Evolutionary conservation across 1,140 invertebrate species (phyloP).

Genomic region (Papilio dardanus): DNA sequence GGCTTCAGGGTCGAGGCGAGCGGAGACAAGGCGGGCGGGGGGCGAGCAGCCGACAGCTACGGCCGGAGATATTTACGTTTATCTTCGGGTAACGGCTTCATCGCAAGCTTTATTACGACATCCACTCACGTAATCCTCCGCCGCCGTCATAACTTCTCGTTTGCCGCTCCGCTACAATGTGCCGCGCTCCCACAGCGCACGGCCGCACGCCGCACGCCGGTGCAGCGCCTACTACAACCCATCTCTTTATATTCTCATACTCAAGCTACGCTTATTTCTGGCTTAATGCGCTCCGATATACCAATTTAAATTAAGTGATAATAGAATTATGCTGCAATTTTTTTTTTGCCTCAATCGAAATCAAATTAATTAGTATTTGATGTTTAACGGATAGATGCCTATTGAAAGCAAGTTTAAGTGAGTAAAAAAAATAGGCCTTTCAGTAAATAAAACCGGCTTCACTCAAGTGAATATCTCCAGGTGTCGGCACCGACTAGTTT

Average conservation of each 20-base stretch:
- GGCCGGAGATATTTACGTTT: slow-evolving; percentile 80
- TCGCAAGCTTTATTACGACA: slow-evolving; percentile 82
- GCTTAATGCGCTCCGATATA: background rate
- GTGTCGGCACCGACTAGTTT: too few relatives aligned
- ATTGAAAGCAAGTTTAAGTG: too few relatives aligned
- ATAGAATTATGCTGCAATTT: background rate
- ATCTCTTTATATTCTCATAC: slow-evolving; percentile 33
- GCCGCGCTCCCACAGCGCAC: slow-evolving; percentile 58
- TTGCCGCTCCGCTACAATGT: slow-evolving; percentile 76
- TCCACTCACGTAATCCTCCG: slow-evolving; percentile 82
- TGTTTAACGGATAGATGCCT: background rate
- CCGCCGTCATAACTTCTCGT: slow-evolving; percentile 80
- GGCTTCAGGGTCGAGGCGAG: slow-evolving; percentile 47
- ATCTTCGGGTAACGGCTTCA: slow-evolving; percentile 81
- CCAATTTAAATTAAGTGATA: background rate
- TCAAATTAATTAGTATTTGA: background rate
- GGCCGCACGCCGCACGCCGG: slow-evolving; percentile 34
- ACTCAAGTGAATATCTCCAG: too few relatives aligned
- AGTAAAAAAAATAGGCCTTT: too few relatives aligned
- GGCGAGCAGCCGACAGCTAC: slow-evolving; percentile 63
- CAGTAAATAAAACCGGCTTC: too few relatives aligned
- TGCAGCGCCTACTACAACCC: slow-evolving; percentile 40
- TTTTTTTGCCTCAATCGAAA: background rate
- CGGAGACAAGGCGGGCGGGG: slow-evolving; percentile 45
- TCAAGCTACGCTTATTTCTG: background rate